Base-by-base conservation (phyloP, 2,113 vertebrate species). In the Grammomys surdaster region DNA sequence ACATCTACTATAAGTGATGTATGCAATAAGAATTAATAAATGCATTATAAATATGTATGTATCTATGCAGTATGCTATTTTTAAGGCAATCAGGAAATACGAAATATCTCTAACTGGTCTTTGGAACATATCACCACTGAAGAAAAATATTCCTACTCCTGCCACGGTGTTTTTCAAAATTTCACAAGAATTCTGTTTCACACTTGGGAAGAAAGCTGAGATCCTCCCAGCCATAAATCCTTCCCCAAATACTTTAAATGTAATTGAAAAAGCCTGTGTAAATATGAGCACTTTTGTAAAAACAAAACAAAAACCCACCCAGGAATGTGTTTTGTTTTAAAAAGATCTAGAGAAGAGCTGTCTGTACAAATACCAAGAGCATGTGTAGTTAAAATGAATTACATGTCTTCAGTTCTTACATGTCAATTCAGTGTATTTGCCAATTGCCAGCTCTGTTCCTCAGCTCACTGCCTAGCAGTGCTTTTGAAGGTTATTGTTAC, bases 401-500 rank as follows among this genome's bases (percentile, higher is more conserved):
- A 89, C 95, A 93, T 90, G 84, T 91, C 96, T 84, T 96, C 58
- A 51, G 88, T 26, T 20, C 91, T 67, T 24, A 95, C 89, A 95
- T 96, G 92, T 96, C 97, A 97, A 97, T 97, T 97, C 93, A 96
- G 94, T 54, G 96, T 96, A 95, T 97, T 94, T 98, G 97, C 85
- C 96, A 94, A 96, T 51, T 96, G 95, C 69, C 96, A 98, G 77
- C 75, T 97, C 95, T 73, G 78, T 63, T 97, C 85, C 46, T 96
- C 95, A 96, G 95, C 85, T 92, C 96, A 77, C 89, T 24, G 36
- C 97, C 96, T 77, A 93, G 87, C 0, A 7, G 91, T 84, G 95
- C 91, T 97, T 98, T 98, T 90, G 81, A 92, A 98, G 95, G 95
- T 96, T 98, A 98, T 97, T 97, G 88, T 97, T 98, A 63, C 36